Percentiles rank a stretch among this genome's conserved stretches.
Conservation (phyloP, 2,888 invertebrate species). For the Invenusta paracnida region DNA sequence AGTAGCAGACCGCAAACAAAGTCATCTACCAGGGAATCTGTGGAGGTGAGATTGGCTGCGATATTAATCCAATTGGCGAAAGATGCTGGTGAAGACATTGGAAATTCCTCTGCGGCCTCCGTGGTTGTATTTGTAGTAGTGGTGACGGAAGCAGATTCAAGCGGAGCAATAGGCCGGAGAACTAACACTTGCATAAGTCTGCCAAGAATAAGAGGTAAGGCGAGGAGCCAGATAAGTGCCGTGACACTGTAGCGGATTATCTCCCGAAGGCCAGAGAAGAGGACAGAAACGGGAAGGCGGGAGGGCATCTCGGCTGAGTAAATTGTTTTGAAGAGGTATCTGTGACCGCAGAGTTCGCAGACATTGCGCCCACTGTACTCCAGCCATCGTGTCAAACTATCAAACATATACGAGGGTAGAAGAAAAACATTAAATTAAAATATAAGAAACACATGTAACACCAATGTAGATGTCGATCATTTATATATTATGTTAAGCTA, state of each 20-base stretch:
- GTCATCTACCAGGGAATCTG: neutral
- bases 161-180: neutral
- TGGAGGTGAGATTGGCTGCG: no score
- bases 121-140: no score
- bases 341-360: slow-evolving; percentile 93
- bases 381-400: slow-evolving; percentile 90
- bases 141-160: no score
- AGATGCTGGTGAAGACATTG: no score
- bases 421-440: no score
- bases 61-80: no score
- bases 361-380: slow-evolving; percentile 95
- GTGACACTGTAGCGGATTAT: neutral
- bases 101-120: no score
- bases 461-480: no score
- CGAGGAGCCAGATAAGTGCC: neutral
- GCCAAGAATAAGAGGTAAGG: neutral
- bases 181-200: neutral
- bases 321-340: slow-evolving; percentile 95
- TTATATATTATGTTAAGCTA: no score
- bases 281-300: slow-evolving; percentile 82
- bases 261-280: slow-evolving; percentile 73
- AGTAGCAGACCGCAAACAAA: neutral
- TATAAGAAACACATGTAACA: no score
- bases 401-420: neutral
- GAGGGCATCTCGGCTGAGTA: slow-evolving; percentile 99